phyloP scores from a whole-genome alignment of 1,140 invertebrate genomes.

The Apocrypta bakeri region DNA sequence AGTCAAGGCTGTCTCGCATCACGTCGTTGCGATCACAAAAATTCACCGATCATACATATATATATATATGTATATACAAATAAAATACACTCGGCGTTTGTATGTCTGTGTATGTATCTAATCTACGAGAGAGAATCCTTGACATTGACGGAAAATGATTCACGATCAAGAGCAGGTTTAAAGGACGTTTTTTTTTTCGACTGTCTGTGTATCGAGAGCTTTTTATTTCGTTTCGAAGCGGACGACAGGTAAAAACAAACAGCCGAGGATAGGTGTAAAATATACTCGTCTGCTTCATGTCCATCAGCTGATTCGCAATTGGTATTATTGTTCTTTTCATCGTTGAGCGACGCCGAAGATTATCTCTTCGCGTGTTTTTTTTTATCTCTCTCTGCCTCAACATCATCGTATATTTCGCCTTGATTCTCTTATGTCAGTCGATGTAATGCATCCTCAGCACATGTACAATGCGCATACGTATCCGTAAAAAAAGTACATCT shows the following conservation, averaged over 20 bases:
- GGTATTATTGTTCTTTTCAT: no score
- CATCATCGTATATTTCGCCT: no score
- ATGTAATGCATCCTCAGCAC: no score
- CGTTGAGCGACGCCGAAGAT: no score
- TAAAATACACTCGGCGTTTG: background rate
- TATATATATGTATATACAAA: background rate
- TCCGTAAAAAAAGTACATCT: no score
- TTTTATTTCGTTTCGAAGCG: background rate
- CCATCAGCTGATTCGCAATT: no score
- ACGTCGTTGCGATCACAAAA: background rate
- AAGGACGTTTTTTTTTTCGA: constrained; percentile 14
- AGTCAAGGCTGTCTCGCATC: constrained; percentile 26
- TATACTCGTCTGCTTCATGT: no score
- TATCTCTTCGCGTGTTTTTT: no score
- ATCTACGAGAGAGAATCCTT: constrained; percentile 13
- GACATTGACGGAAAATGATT: constrained; percentile 43
- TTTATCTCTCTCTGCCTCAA: no score
- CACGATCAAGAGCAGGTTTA: constrained; percentile 40
- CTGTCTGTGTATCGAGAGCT: background rate
- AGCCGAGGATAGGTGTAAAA: background rate
- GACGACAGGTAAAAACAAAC: background rate
- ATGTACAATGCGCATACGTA: no score
- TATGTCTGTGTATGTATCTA: background rate
- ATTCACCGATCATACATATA: background rate
- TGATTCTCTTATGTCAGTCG: background rate